phyloP scores from a whole-genome alignment of 1,140 invertebrate species.

The Diorhabda carinulata region DNA sequence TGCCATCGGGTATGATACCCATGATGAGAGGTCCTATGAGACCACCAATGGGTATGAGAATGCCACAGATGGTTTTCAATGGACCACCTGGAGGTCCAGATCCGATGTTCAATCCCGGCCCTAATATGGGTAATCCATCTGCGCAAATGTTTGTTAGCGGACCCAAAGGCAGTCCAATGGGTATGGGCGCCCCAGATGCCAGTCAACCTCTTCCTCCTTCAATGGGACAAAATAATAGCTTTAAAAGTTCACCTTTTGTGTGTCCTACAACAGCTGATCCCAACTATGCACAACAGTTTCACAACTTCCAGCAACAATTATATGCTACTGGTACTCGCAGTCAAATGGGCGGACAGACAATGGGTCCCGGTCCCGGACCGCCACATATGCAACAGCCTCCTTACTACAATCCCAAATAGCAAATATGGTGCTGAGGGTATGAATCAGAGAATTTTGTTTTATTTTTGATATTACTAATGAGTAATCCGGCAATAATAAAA shows the following conservation, averaged over 20 bases:
- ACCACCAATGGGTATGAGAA: slow-evolving; percentile 49
- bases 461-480: slow-evolving; percentile 47
- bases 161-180: slow-evolving; percentile 53
- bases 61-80: slow-evolving; percentile 55
- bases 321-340: slow-evolving; percentile 84
- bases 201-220: slow-evolving; percentile 73
- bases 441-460: slow-evolving; percentile 45
- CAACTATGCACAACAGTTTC: slow-evolving; percentile 90
- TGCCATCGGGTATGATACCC: slow-evolving; percentile 37
- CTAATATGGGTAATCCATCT: slow-evolving; percentile 46
- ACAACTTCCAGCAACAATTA: slow-evolving; percentile 91
- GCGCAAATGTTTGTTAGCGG: slow-evolving; percentile 54
- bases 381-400: slow-evolving; percentile 44
- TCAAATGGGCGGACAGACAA: slow-evolving; percentile 49
- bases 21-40: slow-evolving; percentile 47
- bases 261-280: slow-evolving; percentile 82
- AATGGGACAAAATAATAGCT: slow-evolving; percentile 70
- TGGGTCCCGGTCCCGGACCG: slow-evolving; percentile 44
- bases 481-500: slow-evolving; percentile 45
- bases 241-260: slow-evolving; percentile 76
- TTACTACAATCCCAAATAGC: slow-evolving; percentile 46
- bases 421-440: slow-evolving; percentile 41
- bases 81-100: slow-evolving; percentile 51
- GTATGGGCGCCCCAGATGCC: slow-evolving; percentile 58
- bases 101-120: slow-evolving; percentile 42